A percentile compares a stretch with the other conserved stretches of the same genome.
Conservation (phyloP, 2,113 vertebrate genomes). For the Toxostoma redivivum region DNA sequence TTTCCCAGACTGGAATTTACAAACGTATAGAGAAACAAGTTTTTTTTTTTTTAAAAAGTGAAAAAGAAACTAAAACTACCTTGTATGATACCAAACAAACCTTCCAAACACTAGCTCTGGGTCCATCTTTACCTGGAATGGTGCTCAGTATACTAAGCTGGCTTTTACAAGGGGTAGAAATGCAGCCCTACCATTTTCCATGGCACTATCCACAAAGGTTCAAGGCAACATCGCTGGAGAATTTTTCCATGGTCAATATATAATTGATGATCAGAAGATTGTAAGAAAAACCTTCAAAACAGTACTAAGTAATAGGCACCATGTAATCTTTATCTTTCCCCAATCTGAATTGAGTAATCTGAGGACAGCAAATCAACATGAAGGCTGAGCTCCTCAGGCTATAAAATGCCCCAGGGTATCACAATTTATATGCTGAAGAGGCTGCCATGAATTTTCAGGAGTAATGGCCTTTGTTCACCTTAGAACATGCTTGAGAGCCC, state of each 20-base stretch:
- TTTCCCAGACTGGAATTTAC: neutral
- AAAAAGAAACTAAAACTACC: neutral
- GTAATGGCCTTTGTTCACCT: fast-evolving
- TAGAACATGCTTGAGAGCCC: neutral
- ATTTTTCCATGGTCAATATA: neutral
- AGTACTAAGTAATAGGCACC: neutral
- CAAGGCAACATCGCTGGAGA: neutral
- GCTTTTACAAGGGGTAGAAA: neutral
- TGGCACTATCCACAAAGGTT: neutral
- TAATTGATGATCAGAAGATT: neutral
- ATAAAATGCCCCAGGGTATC: neutral
- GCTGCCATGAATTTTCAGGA: neutral
- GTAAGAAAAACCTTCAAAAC: neutral
- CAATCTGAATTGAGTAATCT: neutral
- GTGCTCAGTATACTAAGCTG: neutral
- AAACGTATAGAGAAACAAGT: neutral
- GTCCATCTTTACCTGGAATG: neutral
- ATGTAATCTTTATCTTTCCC: neutral
- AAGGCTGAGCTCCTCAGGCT: neutral
- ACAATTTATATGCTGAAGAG: neutral
- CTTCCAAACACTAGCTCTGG: neutral
- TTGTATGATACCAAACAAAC: neutral
- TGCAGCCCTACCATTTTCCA: neutral
- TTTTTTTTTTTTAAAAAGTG: neutral
- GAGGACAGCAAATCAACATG: neutral